Base-by-base conservation (phyloP, 1,140 invertebrate genomes). In the Saxidomus purpurata region DNA sequence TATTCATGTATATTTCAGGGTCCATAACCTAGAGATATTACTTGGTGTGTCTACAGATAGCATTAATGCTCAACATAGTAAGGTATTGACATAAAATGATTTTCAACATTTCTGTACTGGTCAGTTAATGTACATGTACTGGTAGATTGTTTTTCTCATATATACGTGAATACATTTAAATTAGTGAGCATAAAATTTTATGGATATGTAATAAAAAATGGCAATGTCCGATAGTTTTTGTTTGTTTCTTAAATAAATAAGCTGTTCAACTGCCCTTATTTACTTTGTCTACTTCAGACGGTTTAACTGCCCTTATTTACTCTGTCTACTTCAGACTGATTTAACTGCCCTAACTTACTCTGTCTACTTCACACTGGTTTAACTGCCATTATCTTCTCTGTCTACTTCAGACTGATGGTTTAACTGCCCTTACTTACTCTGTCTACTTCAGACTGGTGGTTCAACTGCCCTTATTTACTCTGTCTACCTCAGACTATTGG, bases 31-130 rank as follows among this genome's bases (percentile, higher is more conserved):
- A 59, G 83, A 90, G 13, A 76, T 38, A 19, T 76, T 94, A 36
- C 87, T 95, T 3, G 67, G 87, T 22, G 74, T 85, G n/a, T 92
- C 90, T 55, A 84, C 34, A 52, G 83, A 85, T 4, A 92, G 92
- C 34, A 93, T 95, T 34, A 90, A 95, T 90, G 94, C 93, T 47
- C 94, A 94, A 61, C 94, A 94, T 90, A 87, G 52, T 22, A 90
- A 93, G 90, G 93, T 93, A 89, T 6, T 28, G 25, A 43, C 43
- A 43, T 15, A 43, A 4, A 43, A 8, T 43, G n/a, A n/a, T 43
- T 43, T 43, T 15, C 43, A 43, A 43, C 6, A 43, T 43, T 43
- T 43, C 43, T n/a, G n/a, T n/a, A n/a, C n/a, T n/a, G n/a, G n/a
- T n/a, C n/a, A n/a, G n/a, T n/a, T n/a, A n/a, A n/a, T n/a, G n/a